A percentile compares a stretch with the other conserved stretches of the same genome.
Evolutionary conservation across 2,888 invertebrate species (phyloP).

Genomic region (Adelognathus sp.): DNA sequence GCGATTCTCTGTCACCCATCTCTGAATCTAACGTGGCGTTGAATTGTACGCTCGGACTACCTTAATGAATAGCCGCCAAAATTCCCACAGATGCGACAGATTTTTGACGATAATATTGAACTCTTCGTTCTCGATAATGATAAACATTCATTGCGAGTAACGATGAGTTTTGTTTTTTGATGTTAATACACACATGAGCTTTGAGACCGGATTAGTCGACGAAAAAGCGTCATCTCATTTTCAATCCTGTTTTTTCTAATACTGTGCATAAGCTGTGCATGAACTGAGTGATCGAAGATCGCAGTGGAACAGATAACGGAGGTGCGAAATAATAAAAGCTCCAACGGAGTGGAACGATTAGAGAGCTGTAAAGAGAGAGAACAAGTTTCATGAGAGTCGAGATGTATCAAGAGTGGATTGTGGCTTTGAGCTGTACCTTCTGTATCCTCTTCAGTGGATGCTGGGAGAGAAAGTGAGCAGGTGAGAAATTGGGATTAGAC

Average conservation of each 20-base stretch:
- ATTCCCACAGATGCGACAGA: no score
- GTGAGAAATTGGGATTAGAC: slow-evolving; percentile 36
- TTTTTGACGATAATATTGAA: no score
- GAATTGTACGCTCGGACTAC: no score
- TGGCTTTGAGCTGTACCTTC: slow-evolving; percentile 59
- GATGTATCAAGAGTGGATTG: slow-evolving; percentile 8
- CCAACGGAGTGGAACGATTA: slow-evolving; percentile 7
- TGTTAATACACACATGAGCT: not conserved
- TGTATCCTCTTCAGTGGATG: slow-evolving; percentile 47
- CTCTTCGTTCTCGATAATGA: no score
- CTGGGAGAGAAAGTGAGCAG: slow-evolving; percentile 48
- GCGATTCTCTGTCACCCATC: no score
- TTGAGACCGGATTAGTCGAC: not conserved
- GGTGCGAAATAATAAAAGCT: not conserved
- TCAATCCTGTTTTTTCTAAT: not conserved
- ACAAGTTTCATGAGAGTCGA: slow-evolving; percentile 3
- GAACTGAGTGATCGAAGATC: slow-evolving; percentile 29
- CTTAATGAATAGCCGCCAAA: no score
- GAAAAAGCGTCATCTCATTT: slow-evolving; percentile 53
- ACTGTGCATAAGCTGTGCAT: slow-evolving; percentile 29
- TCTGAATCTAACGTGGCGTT: no score
- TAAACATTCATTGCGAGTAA: no score
- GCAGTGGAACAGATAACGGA: slow-evolving; percentile 1
- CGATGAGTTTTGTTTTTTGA: not conserved
- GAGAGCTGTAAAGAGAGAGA: slow-evolving; percentile 35